These are phyloP conservation scores for Amphipyra berbera DNA, from an alignment of 2,888 invertebrate species.

Conservation along the genomic window DNA sequence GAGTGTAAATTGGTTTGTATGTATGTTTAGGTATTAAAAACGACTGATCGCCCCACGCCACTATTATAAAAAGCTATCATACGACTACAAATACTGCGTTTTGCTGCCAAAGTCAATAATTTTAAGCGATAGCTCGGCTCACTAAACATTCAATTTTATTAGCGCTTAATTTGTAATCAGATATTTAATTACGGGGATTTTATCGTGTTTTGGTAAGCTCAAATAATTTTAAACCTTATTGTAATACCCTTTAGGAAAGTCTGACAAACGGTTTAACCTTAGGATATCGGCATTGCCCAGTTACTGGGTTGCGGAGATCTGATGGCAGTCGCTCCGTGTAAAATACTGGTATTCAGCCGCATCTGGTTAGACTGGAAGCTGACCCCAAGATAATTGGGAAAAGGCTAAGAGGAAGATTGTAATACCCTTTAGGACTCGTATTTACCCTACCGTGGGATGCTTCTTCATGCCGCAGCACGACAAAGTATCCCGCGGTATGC, in stretches of 20 bases:
- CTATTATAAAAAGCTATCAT: slow-evolving; percentile 34
- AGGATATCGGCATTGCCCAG: no score
- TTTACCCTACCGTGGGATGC: no score
- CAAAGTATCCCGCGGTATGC: no score
- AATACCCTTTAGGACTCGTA: background rate
- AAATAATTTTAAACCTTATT: no score
- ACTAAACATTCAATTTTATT: slow-evolving; percentile 17
- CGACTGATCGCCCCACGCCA: slow-evolving; percentile 63
- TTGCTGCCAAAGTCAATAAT: slow-evolving; percentile 41
- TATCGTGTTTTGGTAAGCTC: background rate
- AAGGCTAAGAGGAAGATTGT: background rate
- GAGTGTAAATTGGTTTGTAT: slow-evolving; percentile 60
- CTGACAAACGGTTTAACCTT: no score
- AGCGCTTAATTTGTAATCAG: slow-evolving; percentile 13
- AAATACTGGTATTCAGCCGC: no score
- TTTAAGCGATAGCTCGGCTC: slow-evolving; percentile 24
- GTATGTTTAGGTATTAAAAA: slow-evolving; percentile 60
- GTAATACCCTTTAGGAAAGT: no score
- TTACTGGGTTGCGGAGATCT: no score
- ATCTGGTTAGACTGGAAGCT: no score
- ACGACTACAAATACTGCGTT: slow-evolving; percentile 41
- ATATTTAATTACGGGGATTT: slow-evolving; percentile 12
- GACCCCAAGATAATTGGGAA: no score
- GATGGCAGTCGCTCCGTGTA: no score
- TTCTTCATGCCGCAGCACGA: no score